These are phyloP conservation scores for Malaclemys terrapin DNA, from an alignment of 2,113 vertebrate species.

Conservation along the genomic window DNA sequence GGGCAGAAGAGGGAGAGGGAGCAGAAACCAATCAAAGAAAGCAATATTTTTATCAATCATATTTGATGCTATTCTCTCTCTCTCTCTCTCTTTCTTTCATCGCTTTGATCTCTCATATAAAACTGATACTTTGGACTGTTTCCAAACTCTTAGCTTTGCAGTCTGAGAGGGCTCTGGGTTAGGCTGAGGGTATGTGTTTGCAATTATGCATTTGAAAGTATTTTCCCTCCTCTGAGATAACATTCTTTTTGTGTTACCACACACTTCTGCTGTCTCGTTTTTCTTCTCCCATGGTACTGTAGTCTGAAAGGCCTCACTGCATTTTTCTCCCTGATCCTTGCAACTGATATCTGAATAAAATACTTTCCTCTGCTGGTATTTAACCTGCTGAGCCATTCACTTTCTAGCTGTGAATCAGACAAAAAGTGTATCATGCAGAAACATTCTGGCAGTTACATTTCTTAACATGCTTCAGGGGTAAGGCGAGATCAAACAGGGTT, in stretches of 20 bases:
- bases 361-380: constrained; percentile 73
- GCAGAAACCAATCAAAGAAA: constrained; percentile 73
- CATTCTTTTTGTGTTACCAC: constrained; percentile 79
- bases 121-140: constrained; percentile 77
- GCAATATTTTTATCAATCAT: constrained; percentile 80
- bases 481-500: constrained; percentile 47
- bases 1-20: constrained; percentile 61
- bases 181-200: constrained; percentile 78
- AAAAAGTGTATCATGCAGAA: constrained; percentile 65
- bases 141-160: constrained; percentile 69
- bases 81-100: constrained; percentile 66
- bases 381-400: constrained; percentile 76
- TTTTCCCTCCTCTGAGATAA: constrained; percentile 76
- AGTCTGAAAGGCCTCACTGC: constrained; percentile 69
- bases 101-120: constrained; percentile 79
- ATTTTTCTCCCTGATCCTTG: constrained; percentile 57
- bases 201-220: constrained; percentile 79
- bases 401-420: constrained; percentile 72
- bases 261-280: constrained; percentile 77
- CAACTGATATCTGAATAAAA: constrained; percentile 77
- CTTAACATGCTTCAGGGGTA: constrained; percentile 59
- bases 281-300: constrained; percentile 72
- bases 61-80: constrained; percentile 76
- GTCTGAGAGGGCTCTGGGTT: constrained; percentile 73
- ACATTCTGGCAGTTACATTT: constrained; percentile 58